Percentiles rank a stretch among this genome's conserved stretches.
These are phyloP conservation scores for Odontomyia ornata DNA, from an alignment of 2,888 invertebrate genomes.

Conservation along the genomic window DNA sequence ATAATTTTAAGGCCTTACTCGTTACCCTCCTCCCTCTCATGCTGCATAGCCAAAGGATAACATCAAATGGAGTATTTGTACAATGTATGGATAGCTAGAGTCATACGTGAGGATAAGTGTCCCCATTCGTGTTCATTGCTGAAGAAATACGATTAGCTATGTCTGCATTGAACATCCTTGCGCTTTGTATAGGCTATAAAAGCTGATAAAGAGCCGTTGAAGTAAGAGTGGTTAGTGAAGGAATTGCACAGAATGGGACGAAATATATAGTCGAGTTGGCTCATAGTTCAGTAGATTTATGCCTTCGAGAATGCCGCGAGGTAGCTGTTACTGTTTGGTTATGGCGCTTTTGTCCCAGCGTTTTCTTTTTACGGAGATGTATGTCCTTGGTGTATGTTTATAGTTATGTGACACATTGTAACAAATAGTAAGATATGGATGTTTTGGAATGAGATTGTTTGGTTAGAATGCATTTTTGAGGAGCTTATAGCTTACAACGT, in stretches of 20 bases:
- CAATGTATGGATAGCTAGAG: neutral
- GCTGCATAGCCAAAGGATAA: constrained; percentile 18
- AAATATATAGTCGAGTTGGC: constrained; percentile 32
- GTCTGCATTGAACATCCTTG: constrained; percentile 15
- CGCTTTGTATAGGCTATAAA: constrained; percentile 27
- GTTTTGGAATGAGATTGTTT: no score
- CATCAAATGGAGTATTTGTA: neutral
- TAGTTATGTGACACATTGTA: constrained; percentile 24
- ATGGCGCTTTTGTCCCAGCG: neutral
- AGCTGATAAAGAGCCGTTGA: constrained; percentile 29
- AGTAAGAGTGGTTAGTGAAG: neutral
- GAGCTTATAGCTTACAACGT: no score
- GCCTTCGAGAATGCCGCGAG: neutral
- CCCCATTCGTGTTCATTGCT: constrained; percentile 1
- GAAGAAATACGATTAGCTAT: constrained; percentile 17
- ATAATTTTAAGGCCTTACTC: constrained; percentile 23
- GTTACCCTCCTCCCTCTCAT: no score
- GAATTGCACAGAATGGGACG: neutral
- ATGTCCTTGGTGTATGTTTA: neutral
- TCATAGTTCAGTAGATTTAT: constrained; percentile 6
- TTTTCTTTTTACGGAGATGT: neutral
- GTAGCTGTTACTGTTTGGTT: neutral
- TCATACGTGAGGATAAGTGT: neutral
- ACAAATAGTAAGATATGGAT: no score
- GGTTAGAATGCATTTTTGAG: no score